Evolutionary conservation across 2,888 invertebrate species (phyloP), one percentile per base, ranked within the genome.

Genomic region (Megaustenia siamemsis): DNA sequence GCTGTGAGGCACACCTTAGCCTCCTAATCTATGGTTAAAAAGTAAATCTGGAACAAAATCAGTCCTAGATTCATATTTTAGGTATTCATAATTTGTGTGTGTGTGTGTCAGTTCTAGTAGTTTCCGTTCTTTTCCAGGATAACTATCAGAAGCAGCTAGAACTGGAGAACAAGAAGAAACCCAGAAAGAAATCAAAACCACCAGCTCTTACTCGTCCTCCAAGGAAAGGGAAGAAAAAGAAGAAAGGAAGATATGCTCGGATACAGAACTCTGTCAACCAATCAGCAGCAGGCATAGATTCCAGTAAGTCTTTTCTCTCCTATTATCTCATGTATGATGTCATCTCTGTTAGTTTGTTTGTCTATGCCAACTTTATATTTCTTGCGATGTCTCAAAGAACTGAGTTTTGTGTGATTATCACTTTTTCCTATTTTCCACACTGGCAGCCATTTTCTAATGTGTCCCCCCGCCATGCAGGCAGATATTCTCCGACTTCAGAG

Each of bases 91-190:
- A 10, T 6, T 49, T 49, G 49, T 49, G 60, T 60, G 24, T 60
- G 5, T 60, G n/a, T n/a, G 24, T 63, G 32, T 63, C 32, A 8
- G 1, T 15, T 63, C 28, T 28, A 10, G 32, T 8, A 63, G n/a
- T 8, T 68, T 32, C 18, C 24, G 35, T 12, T 5, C n/a, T 63
- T n/a, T 63, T 69, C 2, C 92, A 96, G 96, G 97, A 97, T 92
- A 97, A 97, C 94, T 97, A 97, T 94, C 96, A 96, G 93, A 96
- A 96, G 93, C 95, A 96, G 91, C 95, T 96, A 88, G 96, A 96
- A 91, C 96, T 96, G 94, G 91, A 92, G 80, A 96, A 96, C 78
- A 96, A 96, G 94, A 96, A 96, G 94, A 96, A 97, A 83, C 93
- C 93, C 6, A 88, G 94, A n/a, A 94, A 94, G 89, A 94, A 94